phyloP scores from a whole-genome alignment of 2,797 vertebrate species.

The Natrix natrix region DNA sequence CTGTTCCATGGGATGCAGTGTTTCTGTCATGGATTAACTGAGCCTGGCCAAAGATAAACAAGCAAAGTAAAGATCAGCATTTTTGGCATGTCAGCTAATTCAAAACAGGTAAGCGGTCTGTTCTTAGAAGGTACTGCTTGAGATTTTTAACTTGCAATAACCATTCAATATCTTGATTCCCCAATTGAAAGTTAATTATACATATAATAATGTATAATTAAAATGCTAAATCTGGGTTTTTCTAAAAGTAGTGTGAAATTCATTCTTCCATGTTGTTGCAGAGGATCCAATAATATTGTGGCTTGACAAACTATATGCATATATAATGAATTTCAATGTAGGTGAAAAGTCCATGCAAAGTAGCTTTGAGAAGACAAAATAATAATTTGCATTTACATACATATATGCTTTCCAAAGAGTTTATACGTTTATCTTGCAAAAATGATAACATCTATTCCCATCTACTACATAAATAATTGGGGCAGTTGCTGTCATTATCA shows the following conservation, averaged over 20 bases:
- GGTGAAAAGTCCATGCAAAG: background rate
- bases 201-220: background rate
- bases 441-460: background rate
- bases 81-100: background rate
- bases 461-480: background rate
- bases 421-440: background rate
- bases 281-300: background rate
- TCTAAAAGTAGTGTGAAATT: background rate
- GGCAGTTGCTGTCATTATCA: background rate
- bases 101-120: background rate
- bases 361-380: background rate
- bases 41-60: constrained; percentile 74
- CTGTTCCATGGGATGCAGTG: constrained; percentile 80
- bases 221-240: background rate
- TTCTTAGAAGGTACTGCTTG: background rate
- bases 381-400: background rate
- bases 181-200: background rate
- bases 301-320: background rate
- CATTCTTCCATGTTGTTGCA: background rate
- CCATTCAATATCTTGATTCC: background rate
- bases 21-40: constrained; percentile 96
- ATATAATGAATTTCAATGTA: background rate
- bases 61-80: constrained; percentile 20
- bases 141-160: background rate
- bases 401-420: background rate